Evolutionary conservation across 2,113 vertebrate genomes (phyloP).

Genomic region (Chaetodon trifascialis): DNA sequence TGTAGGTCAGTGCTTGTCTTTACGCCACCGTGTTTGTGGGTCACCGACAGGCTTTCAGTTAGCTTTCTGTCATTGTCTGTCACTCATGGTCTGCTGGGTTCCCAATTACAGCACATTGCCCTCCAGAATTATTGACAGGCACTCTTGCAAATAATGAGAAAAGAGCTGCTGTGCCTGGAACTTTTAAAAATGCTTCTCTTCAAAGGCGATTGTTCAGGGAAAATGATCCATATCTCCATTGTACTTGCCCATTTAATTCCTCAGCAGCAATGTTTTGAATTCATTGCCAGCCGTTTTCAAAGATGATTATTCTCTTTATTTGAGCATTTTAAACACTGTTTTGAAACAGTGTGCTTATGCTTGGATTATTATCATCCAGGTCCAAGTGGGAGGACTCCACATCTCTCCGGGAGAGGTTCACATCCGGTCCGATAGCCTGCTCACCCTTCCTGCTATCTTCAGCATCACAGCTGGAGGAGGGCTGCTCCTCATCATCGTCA

Average conservation of each 20-base stretch:
- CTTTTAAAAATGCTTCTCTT: constrained; percentile 1
- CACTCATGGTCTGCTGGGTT: constrained; percentile 70
- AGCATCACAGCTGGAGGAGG: constrained; percentile 96
- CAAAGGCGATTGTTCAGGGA: constrained; percentile 1
- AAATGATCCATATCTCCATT: constrained; percentile 2
- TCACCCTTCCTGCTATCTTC: constrained; percentile 95
- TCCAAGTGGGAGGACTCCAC: constrained; percentile 94
- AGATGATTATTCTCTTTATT: neutral
- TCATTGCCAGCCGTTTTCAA: neutral
- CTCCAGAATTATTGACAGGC: constrained; percentile 63
- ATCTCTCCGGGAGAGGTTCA: constrained; percentile 95
- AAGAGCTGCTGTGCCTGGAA: constrained; percentile 2
- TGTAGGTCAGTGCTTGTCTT: constrained; percentile 60
- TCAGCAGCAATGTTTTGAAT: neutral
- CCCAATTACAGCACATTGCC: constrained; percentile 56
- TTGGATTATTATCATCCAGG: constrained; percentile 78
- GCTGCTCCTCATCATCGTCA: constrained; percentile 95
- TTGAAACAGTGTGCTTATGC: neutral
- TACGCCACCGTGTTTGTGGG: constrained; percentile 68
- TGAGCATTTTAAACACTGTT: neutral
- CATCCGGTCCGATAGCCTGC: constrained; percentile 95
- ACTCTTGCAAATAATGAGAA: constrained; percentile 53
- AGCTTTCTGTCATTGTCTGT: constrained; percentile 73
- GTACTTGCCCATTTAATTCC: constrained; percentile 1
- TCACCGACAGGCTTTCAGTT: constrained; percentile 67